Percentiles rank a stretch among this genome's conserved stretches.
phyloP scores from a whole-genome alignment of 2,888 invertebrate species.

The Piscicola geometra region DNA sequence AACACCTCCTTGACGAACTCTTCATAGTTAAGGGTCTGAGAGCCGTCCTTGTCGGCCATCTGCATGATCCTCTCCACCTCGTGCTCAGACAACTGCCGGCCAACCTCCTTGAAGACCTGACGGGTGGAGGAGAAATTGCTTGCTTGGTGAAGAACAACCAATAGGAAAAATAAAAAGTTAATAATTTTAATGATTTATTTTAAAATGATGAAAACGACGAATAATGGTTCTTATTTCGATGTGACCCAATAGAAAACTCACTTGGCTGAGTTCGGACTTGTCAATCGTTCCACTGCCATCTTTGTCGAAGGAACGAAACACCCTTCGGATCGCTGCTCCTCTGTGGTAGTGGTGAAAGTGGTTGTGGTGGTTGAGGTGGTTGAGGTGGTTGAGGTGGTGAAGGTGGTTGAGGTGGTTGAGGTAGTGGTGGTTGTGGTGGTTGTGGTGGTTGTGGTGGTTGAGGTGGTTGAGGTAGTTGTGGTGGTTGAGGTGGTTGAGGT shows the following conservation, averaged over 20 bases:
- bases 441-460: too few relatives aligned
- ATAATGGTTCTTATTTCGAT: not conserved
- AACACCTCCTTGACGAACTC: constrained; percentile 42
- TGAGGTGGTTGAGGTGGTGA: too few relatives aligned
- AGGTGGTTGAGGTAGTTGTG: too few relatives aligned
- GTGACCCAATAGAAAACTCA: not conserved
- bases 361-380: too few relatives aligned
- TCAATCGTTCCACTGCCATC: constrained; percentile 39
- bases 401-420: too few relatives aligned
- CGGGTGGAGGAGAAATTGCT: too few relatives aligned
- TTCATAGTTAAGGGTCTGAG: constrained; percentile 40
- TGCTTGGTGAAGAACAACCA: too few relatives aligned
- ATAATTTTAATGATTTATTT: too few relatives aligned
- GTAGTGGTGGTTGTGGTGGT: too few relatives aligned
- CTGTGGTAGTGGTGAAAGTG: constrained; percentile 20
- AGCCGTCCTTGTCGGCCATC: constrained; percentile 38
- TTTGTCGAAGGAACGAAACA: constrained; percentile 39
- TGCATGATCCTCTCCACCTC: constrained; percentile 36
- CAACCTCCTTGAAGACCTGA: constrained; percentile 35
- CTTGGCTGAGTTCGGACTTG: constrained; percentile 32
- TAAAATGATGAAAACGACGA: not conserved
- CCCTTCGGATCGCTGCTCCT: constrained; percentile 36
- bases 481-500: too few relatives aligned
- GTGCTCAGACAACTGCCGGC: constrained; percentile 30
- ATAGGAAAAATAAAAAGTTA: too few relatives aligned